Percentiles rank a stretch among this genome's conserved stretches.
phyloP scores from a whole-genome alignment of 1,140 invertebrate species.

The Microplitis mediator region DNA sequence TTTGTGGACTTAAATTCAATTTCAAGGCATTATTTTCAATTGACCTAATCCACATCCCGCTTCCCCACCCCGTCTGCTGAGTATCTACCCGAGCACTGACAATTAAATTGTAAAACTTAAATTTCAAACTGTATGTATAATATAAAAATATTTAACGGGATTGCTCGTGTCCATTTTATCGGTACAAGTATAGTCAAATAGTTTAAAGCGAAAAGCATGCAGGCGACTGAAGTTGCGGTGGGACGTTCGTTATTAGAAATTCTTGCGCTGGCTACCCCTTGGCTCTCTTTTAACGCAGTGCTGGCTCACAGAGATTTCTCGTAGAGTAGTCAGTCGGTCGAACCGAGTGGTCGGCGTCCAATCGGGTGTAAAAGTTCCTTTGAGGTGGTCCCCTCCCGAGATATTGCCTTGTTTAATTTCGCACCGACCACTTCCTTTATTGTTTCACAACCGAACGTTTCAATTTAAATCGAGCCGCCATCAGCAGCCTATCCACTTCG shows the following conservation, averaged over 20 bases:
- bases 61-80: too few relatives aligned
- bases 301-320: too few relatives aligned
- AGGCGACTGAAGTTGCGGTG: conserved; percentile 5
- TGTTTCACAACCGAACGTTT: conserved; percentile 34
- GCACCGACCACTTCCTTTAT: conserved; percentile 34
- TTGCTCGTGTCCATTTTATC: too few relatives aligned
- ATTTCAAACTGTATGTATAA: too few relatives aligned
- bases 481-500: not conserved
- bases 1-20: too few relatives aligned
- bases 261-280: conserved; percentile 43
- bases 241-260: conserved; percentile 53
- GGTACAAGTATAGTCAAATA: not conserved
- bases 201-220: not conserved
- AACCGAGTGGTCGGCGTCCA: conserved; percentile 39
- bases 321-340: not conserved
- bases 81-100: too few relatives aligned
- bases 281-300: not conserved
- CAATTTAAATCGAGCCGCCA: conserved; percentile 46
- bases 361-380: conserved; percentile 58
- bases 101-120: too few relatives aligned
- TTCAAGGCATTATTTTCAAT: too few relatives aligned
- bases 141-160: too few relatives aligned
- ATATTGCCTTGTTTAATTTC: conserved; percentile 42
- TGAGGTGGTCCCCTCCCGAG: conserved; percentile 50
- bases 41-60: not conserved